Evolutionary conservation across 2,888 invertebrate genomes (phyloP).

Genomic region (Magallana nippona): DNA sequence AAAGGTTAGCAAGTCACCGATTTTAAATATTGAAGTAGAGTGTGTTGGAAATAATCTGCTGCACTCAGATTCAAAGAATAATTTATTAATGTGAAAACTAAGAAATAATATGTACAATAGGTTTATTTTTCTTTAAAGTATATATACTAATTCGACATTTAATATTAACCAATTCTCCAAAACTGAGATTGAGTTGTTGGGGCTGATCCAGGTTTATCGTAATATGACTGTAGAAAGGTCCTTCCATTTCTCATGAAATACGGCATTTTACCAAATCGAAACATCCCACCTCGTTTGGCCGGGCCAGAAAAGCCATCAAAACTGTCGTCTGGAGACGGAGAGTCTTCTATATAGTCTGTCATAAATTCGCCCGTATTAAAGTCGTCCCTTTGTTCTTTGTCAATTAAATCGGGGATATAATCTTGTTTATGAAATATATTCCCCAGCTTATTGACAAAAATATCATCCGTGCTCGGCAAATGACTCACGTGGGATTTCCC

Average conservation of each 20-base stretch:
- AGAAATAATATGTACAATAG: too few relatives aligned
- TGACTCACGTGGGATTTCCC: constrained; percentile 12
- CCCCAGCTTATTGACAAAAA: constrained; percentile 5
- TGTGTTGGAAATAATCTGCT: too few relatives aligned
- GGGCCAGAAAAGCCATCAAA: neutral
- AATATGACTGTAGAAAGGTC: constrained; percentile 2
- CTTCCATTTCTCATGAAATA: constrained; percentile 31
- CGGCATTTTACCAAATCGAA: constrained; percentile 24
- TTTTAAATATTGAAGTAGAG: too few relatives aligned
- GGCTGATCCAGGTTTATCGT: neutral
- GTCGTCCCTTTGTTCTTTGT: neutral
- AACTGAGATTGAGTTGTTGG: neutral
- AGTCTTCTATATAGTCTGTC: neutral
- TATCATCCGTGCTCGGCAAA: constrained; percentile 7
- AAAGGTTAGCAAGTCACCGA: too few relatives aligned
- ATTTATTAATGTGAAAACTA: too few relatives aligned
- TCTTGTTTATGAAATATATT: constrained; percentile 16
- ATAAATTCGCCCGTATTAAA: constrained; percentile 1
- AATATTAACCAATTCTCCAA: constrained; percentile 12
- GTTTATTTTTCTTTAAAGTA: too few relatives aligned
- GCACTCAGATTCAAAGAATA: too few relatives aligned
- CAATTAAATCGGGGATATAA: constrained; percentile 29
- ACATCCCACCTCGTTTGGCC: constrained; percentile 14
- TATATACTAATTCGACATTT: neutral
- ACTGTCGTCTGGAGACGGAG: neutral